Evolutionary conservation across 1,140 invertebrate genomes (phyloP), one percentile per base, ranked within the genome.

Genomic region (Popillia japonica): DNA sequence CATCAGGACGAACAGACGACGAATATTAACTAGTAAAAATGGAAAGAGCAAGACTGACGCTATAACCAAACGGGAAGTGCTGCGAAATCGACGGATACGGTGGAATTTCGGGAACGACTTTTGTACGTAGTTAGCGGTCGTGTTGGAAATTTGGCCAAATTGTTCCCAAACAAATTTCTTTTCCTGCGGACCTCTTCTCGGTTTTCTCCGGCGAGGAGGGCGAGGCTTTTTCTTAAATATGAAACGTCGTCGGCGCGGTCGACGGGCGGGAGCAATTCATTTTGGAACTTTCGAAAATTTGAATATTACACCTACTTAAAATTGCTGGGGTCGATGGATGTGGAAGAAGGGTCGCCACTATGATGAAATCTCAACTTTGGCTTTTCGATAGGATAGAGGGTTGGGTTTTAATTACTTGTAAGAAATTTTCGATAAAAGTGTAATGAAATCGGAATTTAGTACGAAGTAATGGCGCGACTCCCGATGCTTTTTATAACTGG

Each of bases 21-120:
- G 61, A 68, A 68, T 68, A 68, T 68, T 68, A 68, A 68, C 61
- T 68, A 68, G 61, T 8, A 68, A 68, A 68, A 68, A 68, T 68
- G 61, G 61, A 68, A 68, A 22, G 61, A 48, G 44, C 44, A 8
- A 23, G 61, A 17, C 22, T 68, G 22, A 68, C 61, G 17, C 20
- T 3, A 68, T 68, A 20, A 55, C 48, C 6, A 61, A n/a, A 20
- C 7, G 8, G 59, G 59, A 61, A 48, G 10, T 17, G 22, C 48
- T 17, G 10, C 6, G 44, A 48, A 48, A 48, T 48, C 44, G 59
- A 64, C 61, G 61, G 61, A 68, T 68, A 20, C 61, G 61, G 22
- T 11, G 61, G 61, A 68, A 68, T 68, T 68, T 68, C 61, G 22
- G 61, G 17, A 68, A 68, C 61, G 61, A 68, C 17, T 27, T 68